Evolutionary conservation across 2,797 vertebrate species (phyloP).

Genomic region (Coluber constrictor): DNA sequence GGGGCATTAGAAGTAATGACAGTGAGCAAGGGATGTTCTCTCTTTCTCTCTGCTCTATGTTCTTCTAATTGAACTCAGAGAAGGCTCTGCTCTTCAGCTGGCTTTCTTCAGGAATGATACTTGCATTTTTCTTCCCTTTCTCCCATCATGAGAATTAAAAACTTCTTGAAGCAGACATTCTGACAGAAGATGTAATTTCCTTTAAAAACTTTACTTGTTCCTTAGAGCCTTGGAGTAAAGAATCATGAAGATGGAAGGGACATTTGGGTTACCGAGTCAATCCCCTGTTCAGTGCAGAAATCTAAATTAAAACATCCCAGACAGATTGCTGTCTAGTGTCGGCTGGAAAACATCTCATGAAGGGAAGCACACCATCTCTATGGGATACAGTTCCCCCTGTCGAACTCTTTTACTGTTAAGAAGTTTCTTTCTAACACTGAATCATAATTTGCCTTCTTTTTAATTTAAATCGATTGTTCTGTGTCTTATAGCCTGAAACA

Average conservation of each 20-base stretch:
- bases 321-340: not conserved
- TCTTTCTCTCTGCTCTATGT: not conserved
- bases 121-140: not conserved
- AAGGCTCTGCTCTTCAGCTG: not conserved
- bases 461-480: not conserved
- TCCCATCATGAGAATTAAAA: not conserved
- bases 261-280: not conserved
- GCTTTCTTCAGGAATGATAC: not conserved
- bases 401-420: not conserved
- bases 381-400: not conserved
- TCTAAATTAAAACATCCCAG: not conserved
- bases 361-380: not conserved
- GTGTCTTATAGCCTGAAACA: not conserved
- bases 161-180: not conserved
- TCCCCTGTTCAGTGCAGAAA: not conserved
- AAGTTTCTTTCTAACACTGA: not conserved
- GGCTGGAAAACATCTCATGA: not conserved
- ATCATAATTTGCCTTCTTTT: not conserved
- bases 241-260: not conserved
- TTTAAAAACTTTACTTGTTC: not conserved
- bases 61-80: not conserved
- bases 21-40: not conserved
- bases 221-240: not conserved
- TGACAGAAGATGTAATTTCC: not conserved
- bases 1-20: not conserved